Conservation (phyloP, 2,113 vertebrate species). For the Leptobrachium leishanense region DNA sequence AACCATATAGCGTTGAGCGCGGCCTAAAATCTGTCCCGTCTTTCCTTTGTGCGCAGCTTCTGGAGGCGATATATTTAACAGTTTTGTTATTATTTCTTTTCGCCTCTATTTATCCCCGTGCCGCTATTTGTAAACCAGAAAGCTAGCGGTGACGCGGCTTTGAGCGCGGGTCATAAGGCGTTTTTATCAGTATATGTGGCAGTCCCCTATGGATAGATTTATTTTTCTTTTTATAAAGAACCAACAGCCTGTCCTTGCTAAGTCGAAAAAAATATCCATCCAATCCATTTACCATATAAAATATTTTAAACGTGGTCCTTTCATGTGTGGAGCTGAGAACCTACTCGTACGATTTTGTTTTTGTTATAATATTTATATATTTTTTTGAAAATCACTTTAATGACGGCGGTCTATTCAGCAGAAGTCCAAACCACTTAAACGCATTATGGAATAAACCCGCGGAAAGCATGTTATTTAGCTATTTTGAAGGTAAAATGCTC, state of each 20-base stretch:
- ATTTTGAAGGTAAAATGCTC: constrained; percentile 9
- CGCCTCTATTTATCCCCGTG: no score
- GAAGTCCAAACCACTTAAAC: background rate
- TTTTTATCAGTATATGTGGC: background rate
- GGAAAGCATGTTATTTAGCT: constrained; percentile 15
- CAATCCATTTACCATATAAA: constrained; percentile 4
- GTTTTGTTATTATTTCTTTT: no score
- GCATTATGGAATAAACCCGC: constrained; percentile 1
- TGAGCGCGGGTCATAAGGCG: background rate
- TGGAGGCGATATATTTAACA: no score
- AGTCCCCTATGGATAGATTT: background rate
- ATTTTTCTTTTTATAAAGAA: background rate
- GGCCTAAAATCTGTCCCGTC: no score
- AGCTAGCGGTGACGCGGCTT: background rate
- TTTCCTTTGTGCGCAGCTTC: no score
- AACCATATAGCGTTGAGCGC: no score
- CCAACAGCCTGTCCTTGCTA: background rate
- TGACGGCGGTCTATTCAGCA: background rate
- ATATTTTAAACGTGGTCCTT: background rate
- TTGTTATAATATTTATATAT: no score
- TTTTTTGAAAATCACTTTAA: constrained; percentile 9
- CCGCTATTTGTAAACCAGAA: background rate
- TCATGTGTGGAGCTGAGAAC: constrained; percentile 6
- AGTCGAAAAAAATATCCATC: background rate
- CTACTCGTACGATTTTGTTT: background rate